A percentile compares a stretch with the other conserved stretches of the same genome.
phyloP scores from a whole-genome alignment of 2,888 invertebrate species.

The Idaea straminata region DNA sequence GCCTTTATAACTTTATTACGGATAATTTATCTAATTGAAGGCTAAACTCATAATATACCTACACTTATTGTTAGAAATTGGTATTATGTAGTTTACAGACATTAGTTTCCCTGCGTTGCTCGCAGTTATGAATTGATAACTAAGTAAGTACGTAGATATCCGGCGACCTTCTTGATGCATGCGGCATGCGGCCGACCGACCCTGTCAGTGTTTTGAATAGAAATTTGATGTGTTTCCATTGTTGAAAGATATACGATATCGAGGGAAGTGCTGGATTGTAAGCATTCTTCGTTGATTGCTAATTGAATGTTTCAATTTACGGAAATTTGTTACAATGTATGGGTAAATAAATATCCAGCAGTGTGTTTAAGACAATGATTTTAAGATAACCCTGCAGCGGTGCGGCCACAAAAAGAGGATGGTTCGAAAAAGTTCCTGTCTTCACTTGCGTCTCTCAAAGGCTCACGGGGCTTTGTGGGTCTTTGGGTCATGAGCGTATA shows the following conservation, averaged over 20 bases:
- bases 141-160: conserved; percentile 8
- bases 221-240: conserved; percentile 44
- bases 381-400: too few relatives aligned
- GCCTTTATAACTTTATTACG: too few relatives aligned
- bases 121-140: conserved; percentile 39
- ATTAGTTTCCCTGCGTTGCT: conserved; percentile 26
- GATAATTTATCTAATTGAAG: too few relatives aligned
- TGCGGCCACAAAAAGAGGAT: too few relatives aligned
- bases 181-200: conserved; percentile 41
- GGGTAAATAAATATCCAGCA: too few relatives aligned
- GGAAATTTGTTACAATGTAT: neutral
- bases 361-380: too few relatives aligned
- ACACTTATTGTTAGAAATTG: neutral
- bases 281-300: neutral
- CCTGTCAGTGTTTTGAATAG: conserved; percentile 43
- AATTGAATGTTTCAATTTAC: neutral
- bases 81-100: conserved; percentile 4
- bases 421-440: too few relatives aligned
- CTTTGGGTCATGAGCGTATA: too few relatives aligned
- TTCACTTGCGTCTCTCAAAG: too few relatives aligned
- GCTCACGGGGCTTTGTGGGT: too few relatives aligned
- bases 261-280: neutral
- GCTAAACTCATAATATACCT: too few relatives aligned
- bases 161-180: conserved; percentile 47
- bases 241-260: conserved; percentile 15